Conservation (phyloP, 1,140 invertebrate genomes). For the Grapholita molesta region DNA sequence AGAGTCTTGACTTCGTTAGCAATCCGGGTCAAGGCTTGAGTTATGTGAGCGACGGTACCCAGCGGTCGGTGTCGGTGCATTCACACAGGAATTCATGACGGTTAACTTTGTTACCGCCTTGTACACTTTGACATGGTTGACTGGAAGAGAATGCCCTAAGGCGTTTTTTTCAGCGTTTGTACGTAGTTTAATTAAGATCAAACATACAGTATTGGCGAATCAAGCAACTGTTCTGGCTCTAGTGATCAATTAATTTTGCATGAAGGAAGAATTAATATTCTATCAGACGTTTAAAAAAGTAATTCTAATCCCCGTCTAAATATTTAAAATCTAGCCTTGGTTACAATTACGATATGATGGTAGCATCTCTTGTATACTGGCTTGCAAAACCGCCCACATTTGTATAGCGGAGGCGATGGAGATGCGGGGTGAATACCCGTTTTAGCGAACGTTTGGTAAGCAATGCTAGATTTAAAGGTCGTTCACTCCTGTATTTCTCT, state of each 20-base stretch:
- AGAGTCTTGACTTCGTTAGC: slow-evolving; percentile 41
- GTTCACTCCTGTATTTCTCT: slow-evolving; percentile 8
- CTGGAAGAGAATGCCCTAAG: too few relatives aligned
- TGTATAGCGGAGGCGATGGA: background rate
- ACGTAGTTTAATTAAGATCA: too few relatives aligned
- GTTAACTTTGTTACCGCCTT: background rate
- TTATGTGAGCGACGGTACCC: slow-evolving; percentile 48
- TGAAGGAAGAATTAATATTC: too few relatives aligned
- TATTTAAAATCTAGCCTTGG: too few relatives aligned
- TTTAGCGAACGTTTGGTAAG: slow-evolving; percentile 10
- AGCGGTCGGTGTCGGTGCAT: slow-evolving; percentile 23
- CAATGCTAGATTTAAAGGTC: slow-evolving; percentile 12
- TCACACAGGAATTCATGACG: slow-evolving; percentile 30
- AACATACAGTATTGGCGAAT: too few relatives aligned
- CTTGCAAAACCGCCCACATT: background rate
- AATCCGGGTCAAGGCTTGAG: slow-evolving; percentile 56
- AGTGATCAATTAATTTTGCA: too few relatives aligned
- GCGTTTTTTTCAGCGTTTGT: too few relatives aligned
- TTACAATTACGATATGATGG: too few relatives aligned
- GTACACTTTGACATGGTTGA: background rate
- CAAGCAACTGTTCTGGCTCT: too few relatives aligned
- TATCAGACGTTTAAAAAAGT: too few relatives aligned
- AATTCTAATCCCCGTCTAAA: too few relatives aligned
- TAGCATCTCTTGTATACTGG: background rate
- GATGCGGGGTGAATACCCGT: background rate